A percentile compares a stretch with the other conserved stretches of the same genome.
Evolutionary conservation across 2,113 vertebrate species (phyloP).

Genomic region (Callipepla californica): DNA sequence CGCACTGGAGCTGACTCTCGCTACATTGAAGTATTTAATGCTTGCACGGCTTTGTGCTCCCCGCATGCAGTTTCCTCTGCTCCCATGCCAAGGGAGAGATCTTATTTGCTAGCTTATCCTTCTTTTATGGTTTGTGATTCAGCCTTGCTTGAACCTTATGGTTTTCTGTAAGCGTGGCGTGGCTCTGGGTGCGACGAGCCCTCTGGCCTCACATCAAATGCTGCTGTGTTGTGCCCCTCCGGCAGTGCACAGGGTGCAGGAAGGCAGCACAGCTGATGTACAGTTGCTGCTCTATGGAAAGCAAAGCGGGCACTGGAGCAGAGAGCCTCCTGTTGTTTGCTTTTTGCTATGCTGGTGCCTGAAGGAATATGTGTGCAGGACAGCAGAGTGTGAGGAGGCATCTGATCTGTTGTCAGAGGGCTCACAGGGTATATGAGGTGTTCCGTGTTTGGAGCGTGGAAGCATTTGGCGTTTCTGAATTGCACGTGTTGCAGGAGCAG

Average conservation of each 20-base stretch:
- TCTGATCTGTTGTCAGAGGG: neutral
- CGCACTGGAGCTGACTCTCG: neutral
- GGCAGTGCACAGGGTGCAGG: neutral
- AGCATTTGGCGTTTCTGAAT: neutral
- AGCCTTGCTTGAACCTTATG: neutral
- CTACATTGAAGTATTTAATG: neutral
- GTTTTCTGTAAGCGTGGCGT: neutral
- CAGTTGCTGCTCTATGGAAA: neutral
- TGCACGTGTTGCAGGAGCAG: neutral
- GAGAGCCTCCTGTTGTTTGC: rapidly evolving
- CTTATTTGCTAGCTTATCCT: neutral
- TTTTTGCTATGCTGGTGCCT: neutral
- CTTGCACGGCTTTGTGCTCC: neutral
- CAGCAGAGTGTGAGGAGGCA: neutral
- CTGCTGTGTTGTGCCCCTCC: neutral
- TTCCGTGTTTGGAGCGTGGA: neutral
- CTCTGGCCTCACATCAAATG: neutral
- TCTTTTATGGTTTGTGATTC: neutral
- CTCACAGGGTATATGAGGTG: rapidly evolving
- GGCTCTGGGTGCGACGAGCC: neutral
- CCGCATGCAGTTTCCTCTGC: neutral
- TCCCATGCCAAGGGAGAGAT: neutral
- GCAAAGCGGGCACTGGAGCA: neutral
- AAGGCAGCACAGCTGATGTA: neutral
- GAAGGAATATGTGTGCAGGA: neutral